These are phyloP conservation scores for Tragopan temminckii DNA, from an alignment of 2,797 vertebrate species.

Conservation along the genomic window DNA sequence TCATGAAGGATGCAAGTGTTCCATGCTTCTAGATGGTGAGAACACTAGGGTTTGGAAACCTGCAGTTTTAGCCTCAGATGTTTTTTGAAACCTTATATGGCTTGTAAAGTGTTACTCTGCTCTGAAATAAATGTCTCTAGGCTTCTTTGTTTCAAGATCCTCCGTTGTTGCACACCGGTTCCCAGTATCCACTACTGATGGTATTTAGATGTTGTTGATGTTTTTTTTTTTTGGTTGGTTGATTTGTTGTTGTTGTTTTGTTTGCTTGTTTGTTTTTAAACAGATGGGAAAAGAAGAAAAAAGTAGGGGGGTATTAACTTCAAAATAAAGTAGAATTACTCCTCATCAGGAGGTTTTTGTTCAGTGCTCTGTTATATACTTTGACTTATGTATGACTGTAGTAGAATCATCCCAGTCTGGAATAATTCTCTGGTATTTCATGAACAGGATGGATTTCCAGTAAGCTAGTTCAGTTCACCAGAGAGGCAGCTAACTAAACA, in stretches of 20 bases:
- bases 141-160: not conserved
- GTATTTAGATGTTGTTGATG: not conserved
- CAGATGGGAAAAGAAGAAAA: not conserved
- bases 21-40: slow-evolving; percentile 23
- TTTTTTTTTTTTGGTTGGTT: not conserved
- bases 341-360: not conserved
- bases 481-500: not conserved
- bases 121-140: not conserved
- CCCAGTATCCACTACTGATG: not conserved
- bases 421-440: not conserved
- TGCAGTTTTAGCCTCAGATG: not conserved
- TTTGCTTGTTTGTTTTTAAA: not conserved
- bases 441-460: not conserved
- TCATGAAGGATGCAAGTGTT: slow-evolving; percentile 39
- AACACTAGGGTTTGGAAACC: slow-evolving; percentile 29
- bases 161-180: not conserved
- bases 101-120: not conserved
- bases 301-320: not conserved
- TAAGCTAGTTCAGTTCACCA: not conserved
- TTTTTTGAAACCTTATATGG: slow-evolving; percentile 43
- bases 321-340: not conserved
- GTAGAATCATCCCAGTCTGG: not conserved
- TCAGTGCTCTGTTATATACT: not conserved
- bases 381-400: not conserved
- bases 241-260: not conserved